Evolutionary conservation across 2,888 invertebrate genomes (phyloP), one percentile per base, ranked within the genome.

Genomic region (Synergus umbraculus): DNA sequence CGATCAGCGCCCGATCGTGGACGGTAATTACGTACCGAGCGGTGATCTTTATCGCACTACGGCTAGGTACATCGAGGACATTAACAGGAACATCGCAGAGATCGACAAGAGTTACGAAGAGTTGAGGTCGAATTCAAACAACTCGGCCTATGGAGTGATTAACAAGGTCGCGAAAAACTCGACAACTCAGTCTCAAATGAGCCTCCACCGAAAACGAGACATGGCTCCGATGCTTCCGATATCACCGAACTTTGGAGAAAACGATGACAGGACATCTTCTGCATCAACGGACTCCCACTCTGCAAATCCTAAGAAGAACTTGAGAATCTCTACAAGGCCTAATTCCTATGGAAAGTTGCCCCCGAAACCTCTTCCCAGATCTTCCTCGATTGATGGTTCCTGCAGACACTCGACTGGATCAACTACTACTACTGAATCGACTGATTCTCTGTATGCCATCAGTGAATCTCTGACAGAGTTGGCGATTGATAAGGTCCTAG

Each of bases 151-250:
- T 65, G 90, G 90, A 0, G 85, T 89, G 29, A 89, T 90, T 76
- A 88, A 88, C 15, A 89, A 87, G 78, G 84, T 89, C 18, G 80
- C 85, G 1, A 87, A 86, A 66, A 82, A 76, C 22, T 84, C 81
- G 0, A 8, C 65, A 0, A 81, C 80, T 54, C 76, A 76, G 1
- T 54, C 84, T 2, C 78, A 81, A 66, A 83, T 86, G 2, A 83
- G 86, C 44, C 54, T 86, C 4, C 85, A 80, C 22, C 81, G 87
- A 5, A 90, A 90, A 44, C 84, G 89, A 29, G 88, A 89, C 78
- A 88, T 91, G 88, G 89, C 86, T 1, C 91, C 91, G 1, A 91
- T 91, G 91, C 88, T 85, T 0, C 91, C 91, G 5, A 91, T 91
- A 64, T 87, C 86, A 0, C 81, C 87, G 9, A 88, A 89, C 49